A percentile compares a stretch with the other conserved stretches of the same genome.
Conservation (phyloP, 1,140 invertebrate species). For the Pogonomyrmex barbatus region DNA sequence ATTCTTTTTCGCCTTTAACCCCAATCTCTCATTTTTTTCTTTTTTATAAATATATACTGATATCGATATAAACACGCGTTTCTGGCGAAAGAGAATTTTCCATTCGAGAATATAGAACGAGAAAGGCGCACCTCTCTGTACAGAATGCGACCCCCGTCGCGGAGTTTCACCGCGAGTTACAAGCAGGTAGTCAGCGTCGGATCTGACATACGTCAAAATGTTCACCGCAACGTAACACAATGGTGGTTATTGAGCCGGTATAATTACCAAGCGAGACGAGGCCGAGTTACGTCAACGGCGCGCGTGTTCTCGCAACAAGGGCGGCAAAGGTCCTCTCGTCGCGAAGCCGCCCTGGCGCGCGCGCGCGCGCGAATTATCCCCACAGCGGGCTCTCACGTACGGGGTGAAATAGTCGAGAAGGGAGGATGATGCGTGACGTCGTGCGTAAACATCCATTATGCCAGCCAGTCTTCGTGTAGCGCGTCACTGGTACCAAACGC, state of each 20-base stretch:
- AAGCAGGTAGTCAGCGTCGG: conserved; percentile 20
- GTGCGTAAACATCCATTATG: conserved; percentile 74
- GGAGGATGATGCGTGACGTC: conserved; percentile 71
- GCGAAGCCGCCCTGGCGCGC: not conserved
- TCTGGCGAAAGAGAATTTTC: not conserved
- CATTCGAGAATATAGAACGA: not conserved
- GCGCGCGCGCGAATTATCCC: conserved; percentile 2
- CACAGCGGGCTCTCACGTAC: conserved; percentile 37
- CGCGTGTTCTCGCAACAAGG: conserved; percentile 55
- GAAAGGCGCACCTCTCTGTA: not conserved
- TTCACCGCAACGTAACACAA: conserved; percentile 33
- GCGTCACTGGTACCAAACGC: conserved; percentile 36
- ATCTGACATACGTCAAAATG: conserved; percentile 53
- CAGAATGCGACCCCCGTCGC: too few relatives aligned
- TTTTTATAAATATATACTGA: not conserved
- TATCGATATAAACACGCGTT: not conserved
- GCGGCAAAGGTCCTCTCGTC: conserved; percentile 34
- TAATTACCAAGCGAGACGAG: conserved; percentile 69
- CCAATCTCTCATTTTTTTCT: not conserved
- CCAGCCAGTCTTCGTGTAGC: conserved; percentile 31
- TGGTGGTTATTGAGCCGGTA: conserved; percentile 66
- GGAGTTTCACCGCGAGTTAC: not conserved
- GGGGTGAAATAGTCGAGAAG: conserved; percentile 47
- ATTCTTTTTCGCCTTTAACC: not conserved
- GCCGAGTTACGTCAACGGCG: conserved; percentile 50